Percentiles rank a stretch among this genome's conserved stretches.
Conservation (phyloP, 2,113 vertebrate genomes). For the Ahaetulla prasina region DNA sequence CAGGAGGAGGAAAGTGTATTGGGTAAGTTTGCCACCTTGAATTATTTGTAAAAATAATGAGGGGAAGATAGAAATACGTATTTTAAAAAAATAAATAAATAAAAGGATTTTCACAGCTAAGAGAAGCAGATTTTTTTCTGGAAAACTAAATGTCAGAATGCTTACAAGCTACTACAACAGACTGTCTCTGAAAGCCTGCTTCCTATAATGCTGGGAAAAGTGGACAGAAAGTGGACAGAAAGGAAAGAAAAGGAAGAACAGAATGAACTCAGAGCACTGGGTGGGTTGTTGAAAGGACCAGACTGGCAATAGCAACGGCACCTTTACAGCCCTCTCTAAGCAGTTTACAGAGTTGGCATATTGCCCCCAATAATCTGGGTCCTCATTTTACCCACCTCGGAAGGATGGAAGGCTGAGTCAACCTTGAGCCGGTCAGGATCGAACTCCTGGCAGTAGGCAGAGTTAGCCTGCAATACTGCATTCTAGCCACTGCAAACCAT, state of each 20-base stretch:
- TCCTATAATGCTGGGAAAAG: background rate
- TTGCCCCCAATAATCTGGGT: background rate
- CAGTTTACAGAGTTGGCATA: no score
- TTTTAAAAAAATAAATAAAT: no score
- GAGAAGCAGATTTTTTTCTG: background rate
- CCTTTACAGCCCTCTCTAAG: no score
- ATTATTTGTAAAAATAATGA: background rate
- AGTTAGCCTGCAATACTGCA: background rate
- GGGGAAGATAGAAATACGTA: background rate
- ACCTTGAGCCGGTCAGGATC: background rate
- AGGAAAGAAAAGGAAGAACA: background rate
- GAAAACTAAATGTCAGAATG: background rate
- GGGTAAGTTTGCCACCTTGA: background rate
- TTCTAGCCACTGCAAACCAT: background rate
- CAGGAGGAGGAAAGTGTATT: background rate
- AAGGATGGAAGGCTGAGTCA: background rate
- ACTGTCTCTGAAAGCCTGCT: background rate
- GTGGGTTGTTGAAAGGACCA: background rate
- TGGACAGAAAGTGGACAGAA: no score
- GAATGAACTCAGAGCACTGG: background rate
- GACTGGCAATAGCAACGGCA: background rate
- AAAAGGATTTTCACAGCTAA: background rate
- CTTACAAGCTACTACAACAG: background rate
- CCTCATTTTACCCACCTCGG: background rate
- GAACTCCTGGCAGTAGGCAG: background rate